Percentiles rank a stretch among this genome's conserved stretches.
Evolutionary conservation across 2,113 vertebrate species (phyloP).

Genomic region (Tauraco erythrolophus): DNA sequence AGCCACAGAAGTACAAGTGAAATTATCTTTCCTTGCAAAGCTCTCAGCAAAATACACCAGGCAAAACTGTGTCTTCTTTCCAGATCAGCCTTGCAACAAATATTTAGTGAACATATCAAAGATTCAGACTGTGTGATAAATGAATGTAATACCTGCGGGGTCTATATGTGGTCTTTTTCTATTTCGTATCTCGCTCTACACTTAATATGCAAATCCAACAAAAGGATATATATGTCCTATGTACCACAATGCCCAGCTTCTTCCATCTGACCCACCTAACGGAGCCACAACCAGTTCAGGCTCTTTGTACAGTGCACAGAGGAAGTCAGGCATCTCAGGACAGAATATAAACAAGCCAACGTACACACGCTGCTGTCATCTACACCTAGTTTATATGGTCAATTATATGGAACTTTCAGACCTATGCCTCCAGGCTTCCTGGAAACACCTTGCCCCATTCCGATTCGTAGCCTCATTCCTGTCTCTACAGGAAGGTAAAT

Average conservation of each 20-base stretch:
- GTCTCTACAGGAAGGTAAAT: neutral
- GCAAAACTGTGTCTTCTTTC: neutral
- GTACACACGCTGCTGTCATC: neutral
- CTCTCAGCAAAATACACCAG: neutral
- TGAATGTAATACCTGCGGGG: neutral
- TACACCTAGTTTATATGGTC: neutral
- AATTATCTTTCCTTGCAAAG: conserved; percentile 18
- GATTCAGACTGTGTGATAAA: neutral
- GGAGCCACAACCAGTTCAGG: neutral
- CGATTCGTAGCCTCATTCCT: neutral
- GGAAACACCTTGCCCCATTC: neutral
- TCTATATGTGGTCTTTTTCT: neutral
- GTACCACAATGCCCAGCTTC: neutral
- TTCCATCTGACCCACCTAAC: neutral
- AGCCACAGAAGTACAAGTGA: neutral
- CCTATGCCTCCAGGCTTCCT: neutral
- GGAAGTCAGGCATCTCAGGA: neutral
- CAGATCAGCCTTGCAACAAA: neutral
- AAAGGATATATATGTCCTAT: neutral
- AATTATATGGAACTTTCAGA: neutral
- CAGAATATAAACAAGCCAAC: neutral
- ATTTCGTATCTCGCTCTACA: neutral
- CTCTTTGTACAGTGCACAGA: neutral
- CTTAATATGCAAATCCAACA: neutral
- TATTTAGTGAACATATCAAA: neutral